Percentiles rank a stretch among this genome's conserved stretches.
phyloP scores from a whole-genome alignment of 1,140 invertebrate genomes.

The Gerris buenoi region DNA sequence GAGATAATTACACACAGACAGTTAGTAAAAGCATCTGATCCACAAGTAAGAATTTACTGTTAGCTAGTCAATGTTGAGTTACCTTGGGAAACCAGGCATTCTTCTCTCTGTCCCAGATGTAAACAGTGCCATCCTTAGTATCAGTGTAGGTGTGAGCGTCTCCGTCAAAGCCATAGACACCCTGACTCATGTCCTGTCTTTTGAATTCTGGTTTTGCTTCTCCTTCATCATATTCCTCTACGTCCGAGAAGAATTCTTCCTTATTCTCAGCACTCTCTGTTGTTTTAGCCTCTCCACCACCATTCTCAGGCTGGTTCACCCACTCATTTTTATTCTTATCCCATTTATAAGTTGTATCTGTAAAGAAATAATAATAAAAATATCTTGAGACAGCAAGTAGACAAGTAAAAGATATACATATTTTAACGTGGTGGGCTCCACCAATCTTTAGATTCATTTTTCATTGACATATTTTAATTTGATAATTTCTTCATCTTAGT shows the following conservation, averaged over 20 bases:
- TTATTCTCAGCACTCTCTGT: conserved; percentile 25
- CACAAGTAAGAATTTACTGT: too few relatives aligned
- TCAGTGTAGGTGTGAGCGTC: conserved; percentile 70
- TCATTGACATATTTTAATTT: background rate
- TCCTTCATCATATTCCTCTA: conserved; percentile 20
- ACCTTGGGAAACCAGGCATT: conserved; percentile 91
- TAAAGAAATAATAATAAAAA: conserved; percentile 14
- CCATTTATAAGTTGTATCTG: conserved; percentile 26
- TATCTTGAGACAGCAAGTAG: background rate
- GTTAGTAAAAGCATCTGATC: too few relatives aligned
- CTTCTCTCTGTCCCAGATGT: conserved; percentile 79
- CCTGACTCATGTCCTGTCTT: conserved; percentile 30
- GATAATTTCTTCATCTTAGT: background rate
- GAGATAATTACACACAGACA: too few relatives aligned
- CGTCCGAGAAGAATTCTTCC: conserved; percentile 29
- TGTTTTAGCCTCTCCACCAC: conserved; percentile 27
- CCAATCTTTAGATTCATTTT: background rate
- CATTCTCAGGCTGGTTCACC: conserved; percentile 26
- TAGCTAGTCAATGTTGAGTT: too few relatives aligned
- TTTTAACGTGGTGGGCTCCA: background rate
- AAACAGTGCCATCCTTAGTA: conserved; percentile 66
- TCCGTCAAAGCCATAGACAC: conserved; percentile 52
- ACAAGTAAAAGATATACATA: background rate
- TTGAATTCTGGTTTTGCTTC: conserved; percentile 25
- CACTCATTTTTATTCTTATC: conserved; percentile 40